Evolutionary conservation across 2,888 invertebrate species (phyloP).

Genomic region (Chorisops tibialis): DNA sequence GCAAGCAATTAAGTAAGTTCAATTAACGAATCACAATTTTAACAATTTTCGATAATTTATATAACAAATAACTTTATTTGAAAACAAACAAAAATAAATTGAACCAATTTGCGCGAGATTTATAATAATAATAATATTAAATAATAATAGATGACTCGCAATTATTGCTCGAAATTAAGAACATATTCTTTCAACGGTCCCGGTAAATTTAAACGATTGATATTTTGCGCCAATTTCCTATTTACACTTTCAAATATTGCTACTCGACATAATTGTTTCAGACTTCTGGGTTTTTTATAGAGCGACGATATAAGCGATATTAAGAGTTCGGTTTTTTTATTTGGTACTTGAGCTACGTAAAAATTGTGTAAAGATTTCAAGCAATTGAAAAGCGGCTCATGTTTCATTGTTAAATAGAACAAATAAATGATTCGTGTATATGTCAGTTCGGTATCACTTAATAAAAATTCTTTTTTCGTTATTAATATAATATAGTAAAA

Average conservation of each 20-base stretch:
- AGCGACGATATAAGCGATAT: slow-evolving; percentile 62
- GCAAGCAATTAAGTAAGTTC: too few relatives aligned
- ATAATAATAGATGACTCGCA: slow-evolving; percentile 30
- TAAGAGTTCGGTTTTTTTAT: slow-evolving; percentile 61
- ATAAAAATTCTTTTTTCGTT: slow-evolving; percentile 62
- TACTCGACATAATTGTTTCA: slow-evolving; percentile 70
- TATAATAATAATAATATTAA: too few relatives aligned
- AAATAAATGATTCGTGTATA: slow-evolving; percentile 65
- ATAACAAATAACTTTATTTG: too few relatives aligned
- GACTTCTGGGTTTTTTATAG: slow-evolving; percentile 63
- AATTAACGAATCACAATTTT: too few relatives aligned
- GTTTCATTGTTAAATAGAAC: slow-evolving; percentile 66
- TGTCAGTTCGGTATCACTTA: slow-evolving; percentile 60
- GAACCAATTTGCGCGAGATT: too few relatives aligned
- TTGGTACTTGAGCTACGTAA: slow-evolving; percentile 62
- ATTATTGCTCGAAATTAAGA: slow-evolving; percentile 62
- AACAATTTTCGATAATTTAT: too few relatives aligned
- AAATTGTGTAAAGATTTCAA: slow-evolving; percentile 64
- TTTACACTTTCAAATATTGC: slow-evolving; percentile 65
- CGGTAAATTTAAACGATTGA: slow-evolving; percentile 67
- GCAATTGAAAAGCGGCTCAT: slow-evolving; percentile 65
- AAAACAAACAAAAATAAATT: too few relatives aligned
- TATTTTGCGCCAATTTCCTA: slow-evolving; percentile 61
- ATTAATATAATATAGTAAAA: slow-evolving; percentile 70
- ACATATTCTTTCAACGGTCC: slow-evolving; percentile 66